Evolutionary conservation across 2,888 invertebrate species (phyloP).

Genomic region (Latrodectus hesperus): DNA sequence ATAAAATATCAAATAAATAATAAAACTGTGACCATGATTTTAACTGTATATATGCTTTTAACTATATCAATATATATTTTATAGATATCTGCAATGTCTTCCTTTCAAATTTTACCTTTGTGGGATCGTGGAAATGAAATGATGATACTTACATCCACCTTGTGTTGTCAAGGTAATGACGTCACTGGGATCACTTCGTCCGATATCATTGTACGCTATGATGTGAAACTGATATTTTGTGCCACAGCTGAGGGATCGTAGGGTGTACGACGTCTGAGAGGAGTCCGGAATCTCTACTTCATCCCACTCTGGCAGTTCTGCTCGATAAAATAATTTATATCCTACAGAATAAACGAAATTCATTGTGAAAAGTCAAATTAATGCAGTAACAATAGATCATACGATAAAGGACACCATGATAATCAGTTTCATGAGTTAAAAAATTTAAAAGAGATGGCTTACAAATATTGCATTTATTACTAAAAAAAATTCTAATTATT

Average conservation of each 20-base stretch:
- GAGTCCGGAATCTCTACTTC: conserved; percentile 69
- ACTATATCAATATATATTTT: neutral
- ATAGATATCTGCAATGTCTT: neutral
- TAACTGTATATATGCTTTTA: too few relatives aligned
- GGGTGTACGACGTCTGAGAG: conserved; percentile 59
- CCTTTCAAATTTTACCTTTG: neutral
- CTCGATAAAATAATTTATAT: conserved; percentile 71
- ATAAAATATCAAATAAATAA: too few relatives aligned
- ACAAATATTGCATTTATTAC: too few relatives aligned
- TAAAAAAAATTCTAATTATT: too few relatives aligned
- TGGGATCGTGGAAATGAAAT: neutral
- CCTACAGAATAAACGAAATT: conserved; percentile 39
- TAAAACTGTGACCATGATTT: too few relatives aligned
- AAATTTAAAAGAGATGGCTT: too few relatives aligned
- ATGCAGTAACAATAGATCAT: too few relatives aligned
- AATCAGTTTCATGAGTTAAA: too few relatives aligned
- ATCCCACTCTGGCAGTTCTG: conserved; percentile 70
- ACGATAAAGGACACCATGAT: too few relatives aligned
- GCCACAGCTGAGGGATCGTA: conserved; percentile 74
- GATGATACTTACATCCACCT: conserved; percentile 74
- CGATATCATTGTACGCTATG: conserved; percentile 74
- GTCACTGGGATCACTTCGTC: conserved; percentile 73
- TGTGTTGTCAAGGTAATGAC: conserved; percentile 74
- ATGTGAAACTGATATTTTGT: conserved; percentile 74
- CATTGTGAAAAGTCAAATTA: too few relatives aligned